These are phyloP conservation scores for Orthonevra nobilis DNA, from an alignment of 2,888 invertebrate species.

Conservation along the genomic window DNA sequence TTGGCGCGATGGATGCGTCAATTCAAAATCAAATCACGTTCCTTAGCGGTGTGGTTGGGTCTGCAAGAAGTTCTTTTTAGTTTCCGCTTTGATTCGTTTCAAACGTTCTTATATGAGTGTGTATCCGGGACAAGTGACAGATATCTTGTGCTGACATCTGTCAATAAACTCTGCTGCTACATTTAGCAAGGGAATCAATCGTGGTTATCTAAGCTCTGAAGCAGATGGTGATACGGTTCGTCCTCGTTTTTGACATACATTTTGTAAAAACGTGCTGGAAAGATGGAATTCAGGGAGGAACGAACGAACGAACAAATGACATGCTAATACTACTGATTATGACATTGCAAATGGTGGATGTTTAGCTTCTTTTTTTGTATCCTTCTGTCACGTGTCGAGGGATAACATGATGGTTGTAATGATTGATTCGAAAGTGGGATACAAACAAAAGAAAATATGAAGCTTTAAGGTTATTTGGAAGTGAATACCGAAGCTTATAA, in stretches of 20 bases:
- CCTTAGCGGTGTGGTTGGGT: not conserved
- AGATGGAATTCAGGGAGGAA: no score
- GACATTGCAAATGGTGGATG: no score
- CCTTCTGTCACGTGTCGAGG: no score
- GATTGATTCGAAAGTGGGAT: no score
- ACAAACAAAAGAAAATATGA: no score
- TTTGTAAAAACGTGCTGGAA: no score
- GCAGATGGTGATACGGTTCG: no score
- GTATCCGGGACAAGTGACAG: not conserved
- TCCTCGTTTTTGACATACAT: not conserved
- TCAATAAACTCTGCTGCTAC: not conserved
- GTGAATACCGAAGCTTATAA: no score
- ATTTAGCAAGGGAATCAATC: not conserved
- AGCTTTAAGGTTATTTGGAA: no score
- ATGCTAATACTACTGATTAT: no score
- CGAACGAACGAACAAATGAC: not conserved
- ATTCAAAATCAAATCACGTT: constrained; percentile 28
- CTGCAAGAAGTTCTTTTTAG: constrained; percentile 8
- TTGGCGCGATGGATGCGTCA: not conserved
- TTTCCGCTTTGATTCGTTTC: not conserved
- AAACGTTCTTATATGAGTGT: not conserved
- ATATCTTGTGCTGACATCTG: constrained; percentile 1
- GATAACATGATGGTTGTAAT: no score
- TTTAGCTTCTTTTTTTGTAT: no score
- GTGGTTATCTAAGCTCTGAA: not conserved